phyloP scores from a whole-genome alignment of 2,888 invertebrate genomes.

The Microplitis deprimator region DNA sequence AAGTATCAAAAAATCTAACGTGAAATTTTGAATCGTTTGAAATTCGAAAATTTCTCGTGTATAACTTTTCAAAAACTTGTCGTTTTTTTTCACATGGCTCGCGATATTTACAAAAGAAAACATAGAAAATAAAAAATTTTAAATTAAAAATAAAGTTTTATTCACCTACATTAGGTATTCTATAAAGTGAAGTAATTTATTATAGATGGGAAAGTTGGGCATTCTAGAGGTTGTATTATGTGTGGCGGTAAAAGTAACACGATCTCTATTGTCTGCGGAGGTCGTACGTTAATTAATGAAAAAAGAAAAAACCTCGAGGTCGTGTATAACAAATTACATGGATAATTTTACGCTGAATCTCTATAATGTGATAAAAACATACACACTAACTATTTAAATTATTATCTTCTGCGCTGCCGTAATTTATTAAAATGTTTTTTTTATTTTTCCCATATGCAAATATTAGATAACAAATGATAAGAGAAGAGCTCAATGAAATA shows the following conservation, averaged over 20 bases:
- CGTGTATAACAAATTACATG: slow-evolving; percentile 30
- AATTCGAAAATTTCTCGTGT: no score
- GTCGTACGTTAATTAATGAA: slow-evolving; percentile 46
- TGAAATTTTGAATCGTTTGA: no score
- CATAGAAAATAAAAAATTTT: background rate
- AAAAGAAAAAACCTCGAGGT: slow-evolving; percentile 44
- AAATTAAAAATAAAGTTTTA: slow-evolving; percentile 27
- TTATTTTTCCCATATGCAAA: background rate
- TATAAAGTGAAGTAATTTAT: slow-evolving; percentile 6
- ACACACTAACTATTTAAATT: slow-evolving; percentile 9
- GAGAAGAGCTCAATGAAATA: background rate
- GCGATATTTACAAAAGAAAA: background rate
- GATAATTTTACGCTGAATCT: slow-evolving; percentile 29
- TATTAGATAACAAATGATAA: background rate
- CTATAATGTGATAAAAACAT: slow-evolving; percentile 26
- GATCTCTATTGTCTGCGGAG: slow-evolving; percentile 49
- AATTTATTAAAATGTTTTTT: slow-evolving; percentile 8
- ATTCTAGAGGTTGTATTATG: slow-evolving; percentile 25
- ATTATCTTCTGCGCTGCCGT: background rate
- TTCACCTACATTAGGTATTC: background rate
- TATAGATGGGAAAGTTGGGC: slow-evolving; percentile 23
- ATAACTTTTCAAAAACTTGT: no score
- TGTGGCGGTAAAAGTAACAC: slow-evolving; percentile 38
- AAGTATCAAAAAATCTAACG: no score
- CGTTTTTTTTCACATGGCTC: no score